Evolutionary conservation across 1,140 invertebrate genomes (phyloP).

Genomic region (Drosophila serrata): DNA sequence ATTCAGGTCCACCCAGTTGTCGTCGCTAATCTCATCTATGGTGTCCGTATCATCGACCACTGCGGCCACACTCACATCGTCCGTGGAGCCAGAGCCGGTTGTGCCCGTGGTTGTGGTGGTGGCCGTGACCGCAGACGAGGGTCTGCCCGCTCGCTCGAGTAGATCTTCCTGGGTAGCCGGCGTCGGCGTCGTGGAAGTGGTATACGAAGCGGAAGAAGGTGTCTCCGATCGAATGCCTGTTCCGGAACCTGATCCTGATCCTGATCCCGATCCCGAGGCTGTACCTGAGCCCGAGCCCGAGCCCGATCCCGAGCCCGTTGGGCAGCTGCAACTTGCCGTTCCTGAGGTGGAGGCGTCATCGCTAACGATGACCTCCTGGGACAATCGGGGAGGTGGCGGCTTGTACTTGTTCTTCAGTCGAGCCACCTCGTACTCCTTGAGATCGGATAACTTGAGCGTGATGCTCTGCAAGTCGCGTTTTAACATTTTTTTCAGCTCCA

Average conservation of each 20-base stretch:
- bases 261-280: neutral
- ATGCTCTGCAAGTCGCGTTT: conserved; percentile 64
- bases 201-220: conserved; percentile 33
- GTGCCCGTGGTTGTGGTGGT: conserved; percentile 40
- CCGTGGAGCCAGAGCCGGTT: conserved; percentile 57
- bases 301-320: conserved; percentile 1
- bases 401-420: conserved; percentile 52
- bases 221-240: conserved; percentile 36
- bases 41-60: conserved; percentile 66
- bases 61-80: conserved; percentile 62
- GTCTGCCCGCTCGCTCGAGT: neutral
- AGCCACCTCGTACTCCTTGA: conserved; percentile 59
- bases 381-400: neutral
- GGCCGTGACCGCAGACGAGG: conserved; percentile 28
- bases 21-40: conserved; percentile 66
- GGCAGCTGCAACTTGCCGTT: conserved; percentile 28
- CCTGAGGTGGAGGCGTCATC: conserved; percentile 48
- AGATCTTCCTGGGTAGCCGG: conserved; percentile 46
- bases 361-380: conserved; percentile 29
- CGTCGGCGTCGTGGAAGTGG: conserved; percentile 54
- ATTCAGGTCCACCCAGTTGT: conserved; percentile 68
- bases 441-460: conserved; percentile 51
- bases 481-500: conserved; percentile 34
- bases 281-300: conserved; percentile 7
- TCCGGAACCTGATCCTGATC: neutral